Percentiles rank a stretch among this genome's conserved stretches.
Evolutionary conservation across 92 coral and sea anemone genomes (phyloP).

Genomic region (Parazoanthus darwini): DNA sequence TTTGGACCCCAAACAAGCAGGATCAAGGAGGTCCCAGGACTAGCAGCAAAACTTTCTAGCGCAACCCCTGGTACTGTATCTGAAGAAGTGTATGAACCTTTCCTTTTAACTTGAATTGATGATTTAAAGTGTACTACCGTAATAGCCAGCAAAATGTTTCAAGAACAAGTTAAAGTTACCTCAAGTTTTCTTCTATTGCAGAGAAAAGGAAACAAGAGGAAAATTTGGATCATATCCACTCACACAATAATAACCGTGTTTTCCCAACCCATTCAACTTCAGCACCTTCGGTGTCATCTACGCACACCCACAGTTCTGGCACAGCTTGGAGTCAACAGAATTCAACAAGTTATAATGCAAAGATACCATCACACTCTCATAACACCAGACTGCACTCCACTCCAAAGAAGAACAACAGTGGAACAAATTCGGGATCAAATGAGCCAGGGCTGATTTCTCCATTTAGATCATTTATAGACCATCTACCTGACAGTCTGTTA

Average conservation of each 20-base stretch:
- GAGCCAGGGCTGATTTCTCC: slow-evolving; percentile 77
- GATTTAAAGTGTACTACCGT: too few relatives aligned
- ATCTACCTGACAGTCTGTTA: slow-evolving; percentile 66
- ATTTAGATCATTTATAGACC: slow-evolving; percentile 74
- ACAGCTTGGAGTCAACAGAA: slow-evolving; percentile 37
- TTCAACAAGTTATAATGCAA: neutral
- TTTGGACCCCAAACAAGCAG: too few relatives aligned
- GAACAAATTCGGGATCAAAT: slow-evolving; percentile 1
- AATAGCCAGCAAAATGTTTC: neutral
- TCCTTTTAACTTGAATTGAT: too few relatives aligned
- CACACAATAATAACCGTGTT: slow-evolving; percentile 1
- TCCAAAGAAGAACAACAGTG: slow-evolving; percentile 28
- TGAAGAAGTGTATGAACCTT: too few relatives aligned
- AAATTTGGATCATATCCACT: slow-evolving; percentile 3
- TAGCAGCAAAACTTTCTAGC: too few relatives aligned
- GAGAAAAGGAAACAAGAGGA: slow-evolving; percentile 55
- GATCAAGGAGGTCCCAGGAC: too few relatives aligned
- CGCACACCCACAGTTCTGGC: neutral
- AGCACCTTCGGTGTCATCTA: neutral
- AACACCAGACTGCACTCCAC: slow-evolving; percentile 41
- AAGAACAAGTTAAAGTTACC: neutral
- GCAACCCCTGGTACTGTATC: too few relatives aligned
- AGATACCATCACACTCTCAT: slow-evolving; percentile 14
- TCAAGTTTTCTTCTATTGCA: slow-evolving; percentile 8
- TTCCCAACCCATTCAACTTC: neutral